Conservation (phyloP, 2,113 vertebrate species). For the Sebastes fasciatus region DNA sequence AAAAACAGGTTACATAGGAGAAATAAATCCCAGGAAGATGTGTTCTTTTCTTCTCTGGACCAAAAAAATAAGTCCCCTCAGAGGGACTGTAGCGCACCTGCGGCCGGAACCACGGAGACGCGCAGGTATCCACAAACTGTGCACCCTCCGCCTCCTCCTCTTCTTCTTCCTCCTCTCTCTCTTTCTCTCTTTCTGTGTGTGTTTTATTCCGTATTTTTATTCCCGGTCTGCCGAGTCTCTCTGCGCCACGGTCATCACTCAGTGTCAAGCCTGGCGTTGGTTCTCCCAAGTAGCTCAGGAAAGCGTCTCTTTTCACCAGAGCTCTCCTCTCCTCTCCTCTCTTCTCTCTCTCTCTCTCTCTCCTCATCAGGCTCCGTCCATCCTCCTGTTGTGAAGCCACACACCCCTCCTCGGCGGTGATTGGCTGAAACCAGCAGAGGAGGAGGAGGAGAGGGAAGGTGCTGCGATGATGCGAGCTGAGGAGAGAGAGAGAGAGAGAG, state of each 20-base stretch:
- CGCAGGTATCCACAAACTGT: conserved; percentile 60
- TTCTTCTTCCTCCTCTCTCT: neutral
- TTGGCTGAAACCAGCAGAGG: conserved; percentile 71
- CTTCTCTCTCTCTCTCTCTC: conserved; percentile 31
- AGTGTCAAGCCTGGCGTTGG: conserved; percentile 68
- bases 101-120: conserved; percentile 44
- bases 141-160: conserved; percentile 26
- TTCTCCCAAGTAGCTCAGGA: conserved; percentile 70
- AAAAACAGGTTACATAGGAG: neutral
- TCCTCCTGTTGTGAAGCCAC: conserved; percentile 67
- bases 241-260: conserved; percentile 71
- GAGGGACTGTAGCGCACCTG: conserved; percentile 65
- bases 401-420: conserved; percentile 59
- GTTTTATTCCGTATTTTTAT: conserved; percentile 43
- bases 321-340: conserved; percentile 35
- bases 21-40: conserved; percentile 46
- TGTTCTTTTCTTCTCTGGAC: conserved; percentile 31
- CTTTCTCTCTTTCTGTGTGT: neutral
- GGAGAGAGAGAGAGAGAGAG: conserved; percentile 8
- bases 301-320: conserved; percentile 73
- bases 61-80: conserved; percentile 22
- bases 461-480: conserved; percentile 44
- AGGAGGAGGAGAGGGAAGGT: conserved; percentile 15
- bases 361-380: conserved; percentile 47
- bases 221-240: conserved; percentile 47